A percentile compares a stretch with the other conserved stretches of the same genome.
Conservation (phyloP, 1,140 invertebrate genomes). For the Trichonephila clavipes region DNA sequence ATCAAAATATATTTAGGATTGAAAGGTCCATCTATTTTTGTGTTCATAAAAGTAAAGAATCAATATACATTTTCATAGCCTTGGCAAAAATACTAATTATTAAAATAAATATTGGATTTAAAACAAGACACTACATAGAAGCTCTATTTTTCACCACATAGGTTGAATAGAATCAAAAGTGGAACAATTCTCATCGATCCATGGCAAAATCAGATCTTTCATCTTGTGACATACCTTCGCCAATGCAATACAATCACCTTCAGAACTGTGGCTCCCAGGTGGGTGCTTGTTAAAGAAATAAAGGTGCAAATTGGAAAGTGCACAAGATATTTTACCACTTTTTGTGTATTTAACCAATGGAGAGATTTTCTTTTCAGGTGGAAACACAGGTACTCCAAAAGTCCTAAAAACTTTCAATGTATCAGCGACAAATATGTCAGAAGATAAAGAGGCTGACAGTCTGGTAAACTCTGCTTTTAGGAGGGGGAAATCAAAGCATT, state of each 20-base stretch:
- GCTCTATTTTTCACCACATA: constrained; percentile 54
- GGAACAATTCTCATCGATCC: constrained; percentile 58
- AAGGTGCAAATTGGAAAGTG: constrained; percentile 44
- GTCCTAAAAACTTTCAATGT: constrained; percentile 45
- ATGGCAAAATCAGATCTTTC: constrained; percentile 54
- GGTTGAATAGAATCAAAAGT: constrained; percentile 32
- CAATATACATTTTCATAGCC: no score
- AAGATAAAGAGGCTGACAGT: not conserved
- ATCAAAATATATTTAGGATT: no score
- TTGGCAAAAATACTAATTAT: not conserved
- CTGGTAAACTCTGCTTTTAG: constrained; percentile 63
- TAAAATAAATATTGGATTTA: not conserved
- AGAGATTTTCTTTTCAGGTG: constrained; percentile 18
- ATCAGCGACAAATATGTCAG: constrained; percentile 58
- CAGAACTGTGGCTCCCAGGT: constrained; percentile 46
- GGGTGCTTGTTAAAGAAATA: constrained; percentile 50
- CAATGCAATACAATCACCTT: constrained; percentile 72
- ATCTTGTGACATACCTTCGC: constrained; percentile 60
- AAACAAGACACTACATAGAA: not conserved
- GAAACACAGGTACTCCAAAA: constrained; percentile 24
- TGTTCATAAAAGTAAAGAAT: no score
- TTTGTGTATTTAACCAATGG: constrained; percentile 17
- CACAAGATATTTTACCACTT: constrained; percentile 13
- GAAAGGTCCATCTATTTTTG: no score
- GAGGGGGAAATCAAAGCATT: constrained; percentile 49